A percentile compares a stretch with the other conserved stretches of the same genome.
Evolutionary conservation across 92 coral and sea anemone genomes (phyloP).

Genomic region (Desmophyllum pertusum): DNA sequence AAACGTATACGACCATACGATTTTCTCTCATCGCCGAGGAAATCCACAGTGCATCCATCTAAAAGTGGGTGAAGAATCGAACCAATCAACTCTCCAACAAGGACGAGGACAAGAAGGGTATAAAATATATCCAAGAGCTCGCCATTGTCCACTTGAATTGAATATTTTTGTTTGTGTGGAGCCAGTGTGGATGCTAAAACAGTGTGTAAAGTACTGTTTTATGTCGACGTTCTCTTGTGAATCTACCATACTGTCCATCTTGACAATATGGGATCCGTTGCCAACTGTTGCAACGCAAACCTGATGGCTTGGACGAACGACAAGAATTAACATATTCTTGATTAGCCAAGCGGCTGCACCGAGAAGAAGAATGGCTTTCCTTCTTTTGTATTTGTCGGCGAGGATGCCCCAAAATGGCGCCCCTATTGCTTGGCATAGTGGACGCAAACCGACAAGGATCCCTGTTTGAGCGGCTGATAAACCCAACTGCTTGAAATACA

Average conservation of each 20-base stretch:
- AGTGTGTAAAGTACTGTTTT: not conserved
- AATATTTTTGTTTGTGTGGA: conserved; percentile 8
- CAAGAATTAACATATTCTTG: conserved; percentile 26
- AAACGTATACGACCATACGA: conserved; percentile 26
- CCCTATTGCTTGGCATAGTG: conserved; percentile 43
- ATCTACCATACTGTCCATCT: not conserved
- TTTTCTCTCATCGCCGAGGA: conserved; percentile 23
- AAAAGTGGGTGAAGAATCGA: conserved; percentile 33
- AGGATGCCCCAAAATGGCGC: conserved; percentile 62
- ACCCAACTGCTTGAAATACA: conserved; percentile 73
- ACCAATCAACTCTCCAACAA: conserved; percentile 40
- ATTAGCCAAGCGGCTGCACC: conserved; percentile 26
- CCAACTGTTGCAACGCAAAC: not conserved
- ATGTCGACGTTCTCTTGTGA: not conserved
- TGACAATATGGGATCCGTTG: not conserved
- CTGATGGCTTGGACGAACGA: conserved; percentile 13
- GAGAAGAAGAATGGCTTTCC: conserved; percentile 20
- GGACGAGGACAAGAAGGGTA: conserved; percentile 4
- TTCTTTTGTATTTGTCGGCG: conserved; percentile 34
- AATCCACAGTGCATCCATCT: conserved; percentile 40
- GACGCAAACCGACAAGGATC: conserved; percentile 54
- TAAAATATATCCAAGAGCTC: conserved; percentile 32
- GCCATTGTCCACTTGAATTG: conserved; percentile 18
- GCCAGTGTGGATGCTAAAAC: not conserved
- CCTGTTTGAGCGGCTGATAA: conserved; percentile 64